These are phyloP conservation scores for Caenorhabditis virilis DNA, from an alignment of 2,888 invertebrate genomes.

Conservation along the genomic window DNA sequence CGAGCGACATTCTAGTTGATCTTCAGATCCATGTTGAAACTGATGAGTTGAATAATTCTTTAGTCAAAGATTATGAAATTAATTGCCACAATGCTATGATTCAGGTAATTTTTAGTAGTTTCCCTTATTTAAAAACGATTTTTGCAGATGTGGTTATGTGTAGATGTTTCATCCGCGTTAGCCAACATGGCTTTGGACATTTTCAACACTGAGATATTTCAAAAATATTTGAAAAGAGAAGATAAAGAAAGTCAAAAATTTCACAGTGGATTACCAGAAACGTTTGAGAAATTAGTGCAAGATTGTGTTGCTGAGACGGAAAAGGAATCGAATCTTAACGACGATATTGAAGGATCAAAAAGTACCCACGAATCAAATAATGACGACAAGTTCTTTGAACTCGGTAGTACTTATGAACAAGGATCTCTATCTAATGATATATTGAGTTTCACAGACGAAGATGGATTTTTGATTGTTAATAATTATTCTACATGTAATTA, in stretches of 20 bases:
- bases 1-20: slow-evolving; percentile 43
- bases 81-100: slow-evolving; percentile 39
- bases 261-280: slow-evolving; percentile 13
- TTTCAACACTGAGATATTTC: slow-evolving; percentile 42
- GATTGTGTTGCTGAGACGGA: slow-evolving; percentile 51
- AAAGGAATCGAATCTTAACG: slow-evolving; percentile 35
- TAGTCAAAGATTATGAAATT: slow-evolving; percentile 44
- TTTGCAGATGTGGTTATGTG: slow-evolving; percentile 60
- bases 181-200: slow-evolving; percentile 53
- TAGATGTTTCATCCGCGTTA: slow-evolving; percentile 62
- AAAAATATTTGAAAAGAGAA: slow-evolving; percentile 1
- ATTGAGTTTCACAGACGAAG: too few relatives aligned
- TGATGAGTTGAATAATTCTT: slow-evolving; percentile 20
- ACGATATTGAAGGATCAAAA: slow-evolving; percentile 40
- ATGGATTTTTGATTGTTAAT: slow-evolving; percentile 64
- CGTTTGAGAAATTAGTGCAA: slow-evolving; percentile 13
- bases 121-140: neutral
- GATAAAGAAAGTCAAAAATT: slow-evolving; percentile 17
- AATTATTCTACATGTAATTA: slow-evolving; percentile 43
- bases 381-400: slow-evolving; percentile 3
- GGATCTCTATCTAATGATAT: slow-evolving; percentile 18
- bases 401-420: neutral
- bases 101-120: slow-evolving; percentile 16
- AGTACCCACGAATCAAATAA: neutral
- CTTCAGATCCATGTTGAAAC: slow-evolving; percentile 31